These are phyloP conservation scores for Balaeniceps rex DNA, from an alignment of 2,113 vertebrate genomes.

Conservation along the genomic window DNA sequence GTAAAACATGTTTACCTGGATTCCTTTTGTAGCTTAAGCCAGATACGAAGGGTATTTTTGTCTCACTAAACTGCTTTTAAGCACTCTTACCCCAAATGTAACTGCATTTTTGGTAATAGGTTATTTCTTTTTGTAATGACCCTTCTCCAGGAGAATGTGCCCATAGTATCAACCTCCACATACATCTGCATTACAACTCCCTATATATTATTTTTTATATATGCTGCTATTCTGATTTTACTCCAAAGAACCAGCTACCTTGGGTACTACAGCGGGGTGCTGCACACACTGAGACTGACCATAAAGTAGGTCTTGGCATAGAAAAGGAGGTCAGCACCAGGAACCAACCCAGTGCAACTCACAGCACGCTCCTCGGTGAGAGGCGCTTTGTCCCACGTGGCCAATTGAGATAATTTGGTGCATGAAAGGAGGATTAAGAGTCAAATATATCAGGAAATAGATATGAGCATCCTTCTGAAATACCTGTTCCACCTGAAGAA, in stretches of 20 bases:
- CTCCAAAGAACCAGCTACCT: neutral
- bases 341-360: neutral
- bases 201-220: neutral
- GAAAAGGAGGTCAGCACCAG: neutral
- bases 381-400: neutral
- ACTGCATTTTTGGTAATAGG: neutral
- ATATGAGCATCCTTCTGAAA: neutral
- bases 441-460: neutral
- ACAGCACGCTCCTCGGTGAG: fast-evolving
- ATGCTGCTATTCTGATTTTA: neutral
- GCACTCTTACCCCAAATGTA: neutral
- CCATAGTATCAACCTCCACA: neutral
- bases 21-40: neutral
- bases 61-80: neutral
- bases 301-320: neutral
- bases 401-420: neutral
- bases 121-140: neutral
- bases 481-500: neutral
- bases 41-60: neutral
- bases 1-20: neutral
- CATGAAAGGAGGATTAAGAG: neutral
- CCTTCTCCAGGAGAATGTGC: neutral
- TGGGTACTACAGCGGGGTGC: neutral
- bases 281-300: neutral
- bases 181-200: neutral